phyloP scores from a whole-genome alignment of 1,140 invertebrate genomes.

The Drosophila novamexicana region DNA sequence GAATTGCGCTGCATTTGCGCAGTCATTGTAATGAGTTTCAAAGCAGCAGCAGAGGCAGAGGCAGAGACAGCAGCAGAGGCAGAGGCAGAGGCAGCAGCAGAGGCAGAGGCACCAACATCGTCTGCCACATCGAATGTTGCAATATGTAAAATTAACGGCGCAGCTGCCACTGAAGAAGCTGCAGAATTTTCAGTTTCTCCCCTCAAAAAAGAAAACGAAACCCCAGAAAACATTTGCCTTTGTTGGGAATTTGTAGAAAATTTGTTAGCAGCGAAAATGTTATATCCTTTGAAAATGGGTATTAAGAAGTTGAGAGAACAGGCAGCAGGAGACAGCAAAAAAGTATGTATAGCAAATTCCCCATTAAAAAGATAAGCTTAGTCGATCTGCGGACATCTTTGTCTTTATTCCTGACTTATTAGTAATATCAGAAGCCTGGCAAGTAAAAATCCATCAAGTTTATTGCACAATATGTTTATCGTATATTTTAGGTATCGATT shows the following conservation, averaged over 20 bases:
- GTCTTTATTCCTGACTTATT: too few species aligned
- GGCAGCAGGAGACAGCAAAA: too few species aligned
- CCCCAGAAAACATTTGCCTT: constrained; percentile 13
- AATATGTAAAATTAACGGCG: constrained; percentile 73
- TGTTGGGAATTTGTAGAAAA: constrained; percentile 23
- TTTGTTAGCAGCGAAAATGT: constrained; percentile 20
- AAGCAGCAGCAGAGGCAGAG: constrained; percentile 34
- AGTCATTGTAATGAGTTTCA: constrained; percentile 76
- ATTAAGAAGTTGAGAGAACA: too few species aligned
- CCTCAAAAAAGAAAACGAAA: neutral
- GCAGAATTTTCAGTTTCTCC: constrained; percentile 32
- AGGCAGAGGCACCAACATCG: constrained; percentile 1
- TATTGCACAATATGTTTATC: too few species aligned
- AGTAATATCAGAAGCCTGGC: too few species aligned
- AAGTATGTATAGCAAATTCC: too few species aligned
- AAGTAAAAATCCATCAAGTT: too few species aligned
- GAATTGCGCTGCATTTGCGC: constrained; percentile 73
- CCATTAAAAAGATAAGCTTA: too few species aligned
- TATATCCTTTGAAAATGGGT: neutral
- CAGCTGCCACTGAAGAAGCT: constrained; percentile 29
- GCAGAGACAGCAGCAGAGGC: constrained; percentile 26
- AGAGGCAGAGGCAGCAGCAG: neutral
- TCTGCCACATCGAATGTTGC: constrained; percentile 64
- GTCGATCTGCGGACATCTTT: too few species aligned
- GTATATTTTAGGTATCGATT: too few species aligned